Evolutionary conservation across 30 jellyfish, hydroid and myxozoan species (phyloP), one percentile per base, ranked within the genome.

Genomic region (Chironex yamaguchii): DNA sequence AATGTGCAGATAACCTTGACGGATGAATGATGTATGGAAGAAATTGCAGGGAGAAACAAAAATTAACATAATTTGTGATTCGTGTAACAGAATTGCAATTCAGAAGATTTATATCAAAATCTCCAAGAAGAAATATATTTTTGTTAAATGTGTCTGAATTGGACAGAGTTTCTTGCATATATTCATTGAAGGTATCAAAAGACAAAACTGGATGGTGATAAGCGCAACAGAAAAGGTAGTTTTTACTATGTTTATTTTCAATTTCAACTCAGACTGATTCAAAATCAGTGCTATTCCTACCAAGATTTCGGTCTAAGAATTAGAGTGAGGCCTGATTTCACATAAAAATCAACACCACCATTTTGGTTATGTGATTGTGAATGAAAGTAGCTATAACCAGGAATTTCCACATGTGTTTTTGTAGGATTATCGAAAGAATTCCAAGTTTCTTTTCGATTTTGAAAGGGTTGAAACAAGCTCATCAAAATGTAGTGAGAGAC

Each of bases 21-120:
- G 91, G 91, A 34, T 58, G 91, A 67, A 80, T 11, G n/a, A 80
- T 35, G 70, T 1, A 80, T 17, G 91, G 91, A 36, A 80, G 84
- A 31, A 58, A 65, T 30, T 80, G 81, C 49, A 62, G 84, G 50
- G 91, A 80, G 26, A 80, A 67, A 58, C 52, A 30, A 29, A 77
- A 67, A 77, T 67, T 77, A 1, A 77, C 81, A 77, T 36, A 74
- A 28, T 36, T 48, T 2, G 23, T 74, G 32, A 75, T 34, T 36
- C 51, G 34, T 42, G 58, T 42, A 42, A 6, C 13, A 42, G 58
- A 42, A 17, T 42, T 42, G 9, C 9, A 42, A 17, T 42, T 42
- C 9, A 42, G 17, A 17, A 6, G 13, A 42, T 42, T n/a, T n/a
- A n/a, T n/a, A n/a, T n/a, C n/a, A n/a, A n/a, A n/a, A n/a, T n/a